phyloP scores from a whole-genome alignment of 2,113 vertebrate genomes.

The Oostethus manadensis region DNA sequence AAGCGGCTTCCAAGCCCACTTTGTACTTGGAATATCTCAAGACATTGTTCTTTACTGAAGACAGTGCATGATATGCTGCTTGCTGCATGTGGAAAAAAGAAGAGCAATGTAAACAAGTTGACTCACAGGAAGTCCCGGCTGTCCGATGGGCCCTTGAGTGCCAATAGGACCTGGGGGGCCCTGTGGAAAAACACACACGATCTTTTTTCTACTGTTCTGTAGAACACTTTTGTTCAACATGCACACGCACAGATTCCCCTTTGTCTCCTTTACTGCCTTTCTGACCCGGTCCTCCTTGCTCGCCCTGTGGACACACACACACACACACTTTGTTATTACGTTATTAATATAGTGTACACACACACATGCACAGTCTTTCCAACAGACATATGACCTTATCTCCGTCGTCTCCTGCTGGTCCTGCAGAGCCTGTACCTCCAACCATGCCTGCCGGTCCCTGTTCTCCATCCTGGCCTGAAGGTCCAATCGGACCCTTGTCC shows the following conservation, averaged over 20 bases:
- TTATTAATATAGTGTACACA: constrained; percentile 1
- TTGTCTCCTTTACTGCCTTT: constrained; percentile 80
- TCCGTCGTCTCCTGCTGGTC: constrained; percentile 72
- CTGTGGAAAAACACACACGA: constrained; percentile 35
- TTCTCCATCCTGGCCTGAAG: constrained; percentile 69
- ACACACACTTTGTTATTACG: constrained; percentile 7
- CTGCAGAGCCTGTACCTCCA: constrained; percentile 61
- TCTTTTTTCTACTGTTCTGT: neutral
- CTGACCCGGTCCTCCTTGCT: constrained; percentile 71
- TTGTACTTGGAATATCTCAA: too few species aligned
- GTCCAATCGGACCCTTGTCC: constrained; percentile 69
- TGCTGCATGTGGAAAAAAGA: neutral
- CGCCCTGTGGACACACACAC: constrained; percentile 60
- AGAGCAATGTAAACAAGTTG: neutral
- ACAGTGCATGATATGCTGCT: too few species aligned
- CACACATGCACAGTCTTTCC: too few species aligned
- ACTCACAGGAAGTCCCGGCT: constrained; percentile 76
- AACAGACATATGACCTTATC: constrained; percentile 65
- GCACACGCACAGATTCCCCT: constrained; percentile 69
- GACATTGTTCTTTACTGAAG: too few species aligned
- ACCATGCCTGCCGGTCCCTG: constrained; percentile 64
- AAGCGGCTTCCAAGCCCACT: too few species aligned
- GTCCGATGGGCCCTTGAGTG: constrained; percentile 88
- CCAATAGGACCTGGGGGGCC: constrained; percentile 74
- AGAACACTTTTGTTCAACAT: neutral